These are phyloP conservation scores for Lycopodina hypogea DNA, from an alignment of 37 sponge, comb jelly and placozoan species.

Conservation along the genomic window DNA sequence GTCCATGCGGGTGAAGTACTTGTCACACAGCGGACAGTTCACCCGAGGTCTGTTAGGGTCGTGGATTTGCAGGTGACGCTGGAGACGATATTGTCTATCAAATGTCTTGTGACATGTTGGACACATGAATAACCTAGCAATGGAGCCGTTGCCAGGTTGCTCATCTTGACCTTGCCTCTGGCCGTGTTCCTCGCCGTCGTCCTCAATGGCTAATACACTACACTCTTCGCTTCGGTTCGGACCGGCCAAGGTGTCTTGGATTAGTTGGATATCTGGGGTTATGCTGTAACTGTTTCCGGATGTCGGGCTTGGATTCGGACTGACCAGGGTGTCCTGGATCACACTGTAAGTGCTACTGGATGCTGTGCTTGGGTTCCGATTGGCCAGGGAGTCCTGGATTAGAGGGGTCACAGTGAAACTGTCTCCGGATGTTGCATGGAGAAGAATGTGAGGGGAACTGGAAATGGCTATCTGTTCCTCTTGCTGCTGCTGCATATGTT, in stretches of 20 bases:
- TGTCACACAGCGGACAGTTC: conserved; percentile 48
- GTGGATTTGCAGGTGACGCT: conserved; percentile 59
- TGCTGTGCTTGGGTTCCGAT: too few species aligned
- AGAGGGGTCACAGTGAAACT: not conserved
- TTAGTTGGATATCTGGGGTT: not conserved
- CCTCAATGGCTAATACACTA: not conserved
- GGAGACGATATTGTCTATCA: conserved; percentile 44
- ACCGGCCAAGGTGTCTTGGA: not conserved
- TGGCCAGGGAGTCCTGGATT: not conserved
- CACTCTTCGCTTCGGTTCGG: not conserved
- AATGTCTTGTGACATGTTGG: conserved; percentile 52
- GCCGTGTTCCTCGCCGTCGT: not conserved
- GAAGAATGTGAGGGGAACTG: not conserved
- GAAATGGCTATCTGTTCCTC: not conserved
- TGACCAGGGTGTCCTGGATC: too few species aligned
- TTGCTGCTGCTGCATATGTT: too few species aligned
- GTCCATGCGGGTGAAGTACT: conserved; percentile 50
- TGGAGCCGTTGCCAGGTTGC: not conserved
- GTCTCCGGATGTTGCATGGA: not conserved
- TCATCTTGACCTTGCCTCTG: not conserved
- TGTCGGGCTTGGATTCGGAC: not conserved
- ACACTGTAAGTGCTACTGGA: too few species aligned
- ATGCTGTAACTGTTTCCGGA: not conserved
- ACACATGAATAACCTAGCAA: conserved; percentile 18
- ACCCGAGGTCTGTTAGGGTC: conserved; percentile 62